Percentiles rank a stretch among this genome's conserved stretches.
These are phyloP conservation scores for Litocranius walleri DNA, from an alignment of 2,113 vertebrate genomes.

Conservation along the genomic window DNA sequence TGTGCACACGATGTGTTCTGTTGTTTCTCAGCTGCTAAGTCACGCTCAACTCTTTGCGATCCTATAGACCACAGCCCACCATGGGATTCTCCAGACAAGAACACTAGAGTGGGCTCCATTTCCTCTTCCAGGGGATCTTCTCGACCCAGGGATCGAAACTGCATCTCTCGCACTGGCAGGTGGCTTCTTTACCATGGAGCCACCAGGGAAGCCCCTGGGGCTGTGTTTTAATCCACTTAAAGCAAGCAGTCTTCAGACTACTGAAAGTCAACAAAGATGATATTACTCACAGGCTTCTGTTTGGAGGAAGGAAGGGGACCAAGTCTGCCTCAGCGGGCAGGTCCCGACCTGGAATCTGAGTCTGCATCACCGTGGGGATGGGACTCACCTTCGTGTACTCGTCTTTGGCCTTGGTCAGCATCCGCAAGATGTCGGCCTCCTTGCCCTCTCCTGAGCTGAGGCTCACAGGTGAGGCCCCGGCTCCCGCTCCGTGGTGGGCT, in stretches of 20 bases:
- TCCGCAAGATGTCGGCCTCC: constrained; percentile 91
- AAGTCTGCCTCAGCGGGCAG: not conserved
- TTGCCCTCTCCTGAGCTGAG: constrained; percentile 80
- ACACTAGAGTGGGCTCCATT: not conserved
- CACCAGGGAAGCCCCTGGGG: not conserved
- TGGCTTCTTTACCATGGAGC: not conserved
- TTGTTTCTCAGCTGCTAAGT: not conserved
- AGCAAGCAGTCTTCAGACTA: not conserved
- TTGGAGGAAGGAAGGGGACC: not conserved
- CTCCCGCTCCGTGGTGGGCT: constrained; percentile 81
- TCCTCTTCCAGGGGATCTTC: not conserved
- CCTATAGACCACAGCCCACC: not conserved
- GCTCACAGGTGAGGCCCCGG: constrained; percentile 80
- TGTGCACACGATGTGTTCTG: not conserved
- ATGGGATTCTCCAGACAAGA: not conserved
- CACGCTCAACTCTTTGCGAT: not conserved
- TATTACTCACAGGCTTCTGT: not conserved
- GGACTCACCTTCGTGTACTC: constrained; percentile 92
- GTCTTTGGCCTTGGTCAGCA: constrained; percentile 93
- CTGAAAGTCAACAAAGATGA: not conserved
- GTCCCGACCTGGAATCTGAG: not conserved
- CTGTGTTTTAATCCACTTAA: not conserved
- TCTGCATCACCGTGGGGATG: not conserved
- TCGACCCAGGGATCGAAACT: not conserved
- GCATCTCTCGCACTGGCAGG: not conserved